Evolutionary conservation across 2,113 vertebrate genomes (phyloP), one percentile per base, ranked within the genome.

Genomic region (Craseonycteris thonglongyai): DNA sequence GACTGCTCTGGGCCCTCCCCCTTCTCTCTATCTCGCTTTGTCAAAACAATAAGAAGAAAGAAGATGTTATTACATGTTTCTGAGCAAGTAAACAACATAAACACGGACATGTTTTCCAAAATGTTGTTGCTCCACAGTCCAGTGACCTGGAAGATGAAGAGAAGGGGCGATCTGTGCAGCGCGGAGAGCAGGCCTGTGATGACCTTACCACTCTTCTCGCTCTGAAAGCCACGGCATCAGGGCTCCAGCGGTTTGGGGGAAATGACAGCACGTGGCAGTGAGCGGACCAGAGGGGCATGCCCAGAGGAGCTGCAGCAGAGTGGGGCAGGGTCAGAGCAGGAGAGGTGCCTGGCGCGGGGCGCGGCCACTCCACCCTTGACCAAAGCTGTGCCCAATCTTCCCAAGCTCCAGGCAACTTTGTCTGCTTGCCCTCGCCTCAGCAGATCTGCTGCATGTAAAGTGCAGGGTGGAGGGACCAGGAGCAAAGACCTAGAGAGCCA

Each of bases 301-400:
- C 28, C n/a, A 6, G 22, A 16, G 35, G 5, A 7, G 2, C 14
- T 24, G 35, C 28, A 22, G 30, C 2, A 1, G 22, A 13, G 6
- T 84, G 58, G 5, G 22, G 63, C n/a, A n/a, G 12, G 14, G 18
- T 4, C 1, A 10, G 19, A 35, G 3, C 0, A 0, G 7, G 6
- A 24, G 13, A 12, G 7, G n/a, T 21, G 22, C 22, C 2, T 0
- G 14, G 40, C 4, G 2, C 16, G 0, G 14, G 8, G 33, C 2
- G 0, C 6, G 5, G 28, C 5, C 0, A 6, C 13, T 5, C 6
- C 38, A 9, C 51, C 11, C 9, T 3, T 28, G 14, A 26, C 35
- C n/a, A 12, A 11, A 12, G 19, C 16, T 30, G 2, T 11, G 0
- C 2, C 68, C 19, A 0, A 0, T 19, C 18, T 28, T 56, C 59